Evolutionary conservation across 2,888 invertebrate species (phyloP).

Genomic region (Teleiodes luculella): DNA sequence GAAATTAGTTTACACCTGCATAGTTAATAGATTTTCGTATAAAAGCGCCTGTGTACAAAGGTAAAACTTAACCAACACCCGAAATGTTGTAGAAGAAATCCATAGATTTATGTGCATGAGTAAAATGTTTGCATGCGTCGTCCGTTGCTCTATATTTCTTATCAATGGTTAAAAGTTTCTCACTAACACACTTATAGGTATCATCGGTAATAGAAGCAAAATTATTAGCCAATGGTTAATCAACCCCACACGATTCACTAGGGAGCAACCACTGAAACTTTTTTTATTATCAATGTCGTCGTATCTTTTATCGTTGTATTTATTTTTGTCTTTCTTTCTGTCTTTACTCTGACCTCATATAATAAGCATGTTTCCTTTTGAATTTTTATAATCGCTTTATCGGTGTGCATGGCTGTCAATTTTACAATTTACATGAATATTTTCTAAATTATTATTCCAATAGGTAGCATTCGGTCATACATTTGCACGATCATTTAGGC

Average conservation of each 20-base stretch:
- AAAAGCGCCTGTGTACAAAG: conserved; percentile 46
- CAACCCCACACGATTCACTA: conserved; percentile 36
- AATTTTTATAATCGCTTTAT: conserved; percentile 52
- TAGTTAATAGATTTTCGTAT: conserved; percentile 41
- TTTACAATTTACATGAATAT: conserved; percentile 42
- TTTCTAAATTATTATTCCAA: conserved; percentile 49
- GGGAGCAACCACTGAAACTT: conserved; percentile 31
- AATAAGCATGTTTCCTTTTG: conserved; percentile 64
- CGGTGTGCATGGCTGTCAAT: conserved; percentile 72
- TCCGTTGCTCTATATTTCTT: conserved; percentile 32
- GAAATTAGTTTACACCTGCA: conserved; percentile 25
- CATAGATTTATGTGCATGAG: conserved; percentile 51
- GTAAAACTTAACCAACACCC: conserved; percentile 38
- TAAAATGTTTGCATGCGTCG: conserved; percentile 49
- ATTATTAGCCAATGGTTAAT: conserved; percentile 31
- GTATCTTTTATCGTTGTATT: conserved; percentile 43
- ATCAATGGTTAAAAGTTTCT: conserved; percentile 34
- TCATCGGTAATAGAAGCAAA: conserved; percentile 34
- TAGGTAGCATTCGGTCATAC: conserved; percentile 44
- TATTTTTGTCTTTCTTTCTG: conserved; percentile 44
- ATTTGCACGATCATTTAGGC: conserved; percentile 61
- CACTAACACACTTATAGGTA: conserved; percentile 30
- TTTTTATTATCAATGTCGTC: conserved; percentile 45
- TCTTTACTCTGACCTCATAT: conserved; percentile 64
- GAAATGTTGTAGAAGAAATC: conserved; percentile 40